These are phyloP conservation scores for Alsophila aescularia DNA, from an alignment of 2,888 invertebrate species.

Conservation along the genomic window DNA sequence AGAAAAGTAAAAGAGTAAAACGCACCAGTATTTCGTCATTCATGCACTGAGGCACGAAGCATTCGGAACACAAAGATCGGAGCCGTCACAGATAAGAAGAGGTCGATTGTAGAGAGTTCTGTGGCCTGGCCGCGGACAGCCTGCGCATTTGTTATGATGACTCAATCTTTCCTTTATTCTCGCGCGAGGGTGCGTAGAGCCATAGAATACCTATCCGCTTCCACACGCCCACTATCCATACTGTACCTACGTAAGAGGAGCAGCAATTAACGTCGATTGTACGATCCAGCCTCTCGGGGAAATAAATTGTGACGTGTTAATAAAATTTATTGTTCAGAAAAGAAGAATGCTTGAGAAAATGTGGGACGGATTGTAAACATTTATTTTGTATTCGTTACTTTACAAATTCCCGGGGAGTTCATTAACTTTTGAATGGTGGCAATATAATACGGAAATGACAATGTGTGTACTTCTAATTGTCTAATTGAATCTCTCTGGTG, in stretches of 20 bases:
- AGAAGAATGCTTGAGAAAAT: conserved; percentile 74
- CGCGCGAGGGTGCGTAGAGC: conserved; percentile 47
- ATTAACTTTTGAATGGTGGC: conserved; percentile 55
- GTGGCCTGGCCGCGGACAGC: conserved; percentile 64
- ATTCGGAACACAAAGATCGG: conserved; percentile 76
- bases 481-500: conserved; percentile 23
- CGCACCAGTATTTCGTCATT: conserved; percentile 73
- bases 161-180: conserved; percentile 80
- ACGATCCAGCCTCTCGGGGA: conserved; percentile 56
- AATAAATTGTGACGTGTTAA: conserved; percentile 79
- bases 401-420: conserved; percentile 55
- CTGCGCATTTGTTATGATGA: conserved; percentile 82
- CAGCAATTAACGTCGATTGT: conserved; percentile 80
- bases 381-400: conserved; percentile 56
- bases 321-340: conserved; percentile 75
- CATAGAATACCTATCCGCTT: conserved; percentile 53
- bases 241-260: conserved; percentile 67
- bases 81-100: conserved; percentile 79
- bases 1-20: conserved; percentile 75
- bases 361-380: conserved; percentile 64
- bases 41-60: conserved; percentile 68
- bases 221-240: conserved; percentile 51
- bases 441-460: conserved; percentile 59
- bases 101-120: conserved; percentile 74
- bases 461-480: conserved; percentile 42